Evolutionary conservation across 2,888 invertebrate genomes (phyloP), one percentile per base, ranked within the genome.

Genomic region (Enchytraeus crypticus): DNA sequence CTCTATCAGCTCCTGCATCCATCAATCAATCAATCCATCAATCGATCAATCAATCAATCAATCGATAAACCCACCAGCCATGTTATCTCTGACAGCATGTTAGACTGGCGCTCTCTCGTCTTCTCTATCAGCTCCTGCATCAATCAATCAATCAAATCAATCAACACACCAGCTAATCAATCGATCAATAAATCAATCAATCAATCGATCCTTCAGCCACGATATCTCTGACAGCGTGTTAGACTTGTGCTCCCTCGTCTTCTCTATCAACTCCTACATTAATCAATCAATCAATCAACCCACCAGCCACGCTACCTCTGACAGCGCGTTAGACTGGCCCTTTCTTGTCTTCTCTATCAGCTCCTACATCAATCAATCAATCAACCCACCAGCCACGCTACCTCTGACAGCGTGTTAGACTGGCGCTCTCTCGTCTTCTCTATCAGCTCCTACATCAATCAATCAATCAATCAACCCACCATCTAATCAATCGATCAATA

Each of bases 341-440:
- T n/a, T n/a, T n/a, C n/a, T n/a, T n/a, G n/a, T n/a, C n/a, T n/a
- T n/a, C n/a, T n/a, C n/a, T n/a, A n/a, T n/a, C n/a, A n/a, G n/a
- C n/a, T n/a, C n/a, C n/a, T n/a, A n/a, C n/a, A n/a, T n/a, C n/a
- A n/a, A n/a, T n/a, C n/a, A n/a, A n/a, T n/a, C n/a, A n/a, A n/a
- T n/a, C n/a, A n/a, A n/a, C n/a, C n/a, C n/a, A n/a, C 89, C 69
- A 89, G 87, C 95, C 95, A 96, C 66, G 87, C 86, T 33, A 92
- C 86, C 76, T 92, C 92, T 71, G 89, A 89, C 72, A 89, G 81
- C 8, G 87, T 85, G 57, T 87, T 88, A 26, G 87, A 84, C 62
- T 88, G 87, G 69, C 88, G 88, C 74, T 89, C 88, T 51, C 85
- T 79, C 0, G 89, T 89, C 79, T 92, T 90, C n/a, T 88, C 86